phyloP scores from a whole-genome alignment of 2,113 vertebrate species.

The Rutilus rutilus region DNA sequence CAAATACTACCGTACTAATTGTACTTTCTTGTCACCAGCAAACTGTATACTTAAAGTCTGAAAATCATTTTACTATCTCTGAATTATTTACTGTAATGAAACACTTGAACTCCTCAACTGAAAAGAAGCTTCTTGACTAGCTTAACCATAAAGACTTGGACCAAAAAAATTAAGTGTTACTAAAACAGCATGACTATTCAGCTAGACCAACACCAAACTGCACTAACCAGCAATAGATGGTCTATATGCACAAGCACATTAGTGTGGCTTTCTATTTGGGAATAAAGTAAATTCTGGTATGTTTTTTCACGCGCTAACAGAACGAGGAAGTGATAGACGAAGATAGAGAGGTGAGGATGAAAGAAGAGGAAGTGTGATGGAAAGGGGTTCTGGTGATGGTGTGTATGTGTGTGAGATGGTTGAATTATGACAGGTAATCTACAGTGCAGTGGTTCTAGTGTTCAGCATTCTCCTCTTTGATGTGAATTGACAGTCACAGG shows the following conservation, averaged over 20 bases:
- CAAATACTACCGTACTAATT: no score
- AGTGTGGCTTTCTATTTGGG: background rate
- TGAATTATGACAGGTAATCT: conserved; percentile 45
- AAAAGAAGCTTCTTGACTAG: background rate
- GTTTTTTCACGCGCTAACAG: conserved; percentile 6
- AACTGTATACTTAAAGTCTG: no score
- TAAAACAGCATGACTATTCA: background rate
- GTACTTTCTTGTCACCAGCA: no score
- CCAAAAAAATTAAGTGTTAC: background rate
- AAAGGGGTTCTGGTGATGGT: conserved; percentile 11
- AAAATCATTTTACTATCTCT: background rate
- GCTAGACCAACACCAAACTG: background rate
- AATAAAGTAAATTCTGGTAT: conserved; percentile 16
- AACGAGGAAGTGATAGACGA: conserved; percentile 6
- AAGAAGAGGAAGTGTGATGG: conserved; percentile 28
- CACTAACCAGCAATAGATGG: background rate
- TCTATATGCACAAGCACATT: background rate
- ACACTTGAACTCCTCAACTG: background rate
- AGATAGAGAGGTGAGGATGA: conserved; percentile 16
- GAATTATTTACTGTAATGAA: background rate
- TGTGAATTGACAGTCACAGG: conserved; percentile 43
- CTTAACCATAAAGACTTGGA: background rate
- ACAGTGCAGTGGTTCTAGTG: conserved; percentile 17
- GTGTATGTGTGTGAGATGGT: conserved; percentile 27
- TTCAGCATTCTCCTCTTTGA: conserved; percentile 4